Conservation (phyloP, 1,140 invertebrate species). For the Grapholita molesta region DNA sequence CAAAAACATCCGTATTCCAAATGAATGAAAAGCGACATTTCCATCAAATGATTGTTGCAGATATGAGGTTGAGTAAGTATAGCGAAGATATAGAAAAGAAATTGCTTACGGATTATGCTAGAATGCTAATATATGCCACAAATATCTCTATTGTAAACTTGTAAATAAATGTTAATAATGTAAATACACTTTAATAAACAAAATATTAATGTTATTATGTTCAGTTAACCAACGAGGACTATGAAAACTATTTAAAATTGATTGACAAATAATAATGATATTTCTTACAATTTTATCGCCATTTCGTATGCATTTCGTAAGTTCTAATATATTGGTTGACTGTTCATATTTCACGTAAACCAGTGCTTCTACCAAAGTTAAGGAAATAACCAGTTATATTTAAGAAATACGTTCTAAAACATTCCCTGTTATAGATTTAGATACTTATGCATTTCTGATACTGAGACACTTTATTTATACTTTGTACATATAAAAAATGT, state of each 20-base stretch:
- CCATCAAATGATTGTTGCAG: too few species aligned
- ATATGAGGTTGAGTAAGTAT: too few species aligned
- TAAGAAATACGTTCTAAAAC: background rate
- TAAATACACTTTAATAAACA: slow-evolving; percentile 28
- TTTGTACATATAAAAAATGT: too few species aligned
- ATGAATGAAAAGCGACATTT: too few species aligned
- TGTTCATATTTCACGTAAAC: background rate
- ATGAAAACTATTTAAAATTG: background rate
- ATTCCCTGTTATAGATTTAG: slow-evolving; percentile 8
- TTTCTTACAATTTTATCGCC: background rate
- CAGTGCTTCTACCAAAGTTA: background rate
- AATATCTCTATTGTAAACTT: slow-evolving; percentile 16
- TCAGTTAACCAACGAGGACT: background rate
- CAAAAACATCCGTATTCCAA: too few species aligned
- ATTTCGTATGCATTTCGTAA: background rate
- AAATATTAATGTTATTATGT: slow-evolving; percentile 10
- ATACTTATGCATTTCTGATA: background rate
- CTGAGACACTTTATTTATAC: background rate
- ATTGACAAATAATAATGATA: background rate
- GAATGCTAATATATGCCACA: too few species aligned
- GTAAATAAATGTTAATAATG: slow-evolving; percentile 39
- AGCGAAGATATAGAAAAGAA: too few species aligned
- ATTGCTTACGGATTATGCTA: too few species aligned
- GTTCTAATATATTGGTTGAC: background rate
- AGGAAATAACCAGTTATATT: background rate